phyloP scores from a whole-genome alignment of 2,888 invertebrate species.

The Pollenia angustigena region DNA sequence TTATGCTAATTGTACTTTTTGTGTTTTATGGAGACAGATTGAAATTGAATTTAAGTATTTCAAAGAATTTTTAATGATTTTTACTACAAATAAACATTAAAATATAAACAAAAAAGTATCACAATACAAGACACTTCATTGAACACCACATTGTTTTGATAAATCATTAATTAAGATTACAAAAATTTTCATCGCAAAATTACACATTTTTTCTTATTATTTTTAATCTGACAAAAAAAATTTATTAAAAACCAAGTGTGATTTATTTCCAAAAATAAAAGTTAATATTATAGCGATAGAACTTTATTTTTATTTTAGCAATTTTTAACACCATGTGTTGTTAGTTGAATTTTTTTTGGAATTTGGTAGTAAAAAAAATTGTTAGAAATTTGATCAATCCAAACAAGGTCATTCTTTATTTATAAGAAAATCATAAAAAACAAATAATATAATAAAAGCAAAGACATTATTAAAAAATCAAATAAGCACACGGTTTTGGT shows the following conservation, averaged over 20 bases:
- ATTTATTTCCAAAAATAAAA: constrained; percentile 38
- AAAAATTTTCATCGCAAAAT: not conserved
- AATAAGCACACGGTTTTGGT: constrained; percentile 55
- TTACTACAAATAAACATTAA: too few species aligned
- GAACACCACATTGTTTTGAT: not conserved
- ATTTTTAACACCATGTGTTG: constrained; percentile 59
- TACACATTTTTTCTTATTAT: not conserved
- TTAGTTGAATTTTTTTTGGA: not conserved
- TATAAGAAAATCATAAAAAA: constrained; percentile 15
- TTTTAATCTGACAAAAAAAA: not conserved
- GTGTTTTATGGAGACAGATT: not conserved
- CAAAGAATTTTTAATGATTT: not conserved
- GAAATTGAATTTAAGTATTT: not conserved
- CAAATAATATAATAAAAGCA: constrained; percentile 18
- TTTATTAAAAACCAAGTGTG: constrained; percentile 12
- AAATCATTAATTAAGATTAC: not conserved
- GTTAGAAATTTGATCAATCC: constrained; percentile 57
- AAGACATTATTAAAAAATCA: not conserved
- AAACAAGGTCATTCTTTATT: constrained; percentile 45
- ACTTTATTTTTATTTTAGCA: constrained; percentile 38
- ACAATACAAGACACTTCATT: not conserved
- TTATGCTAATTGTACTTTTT: not conserved
- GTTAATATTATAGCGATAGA: not conserved
- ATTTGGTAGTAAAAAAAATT: constrained; percentile 25
- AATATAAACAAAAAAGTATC: not conserved